Conservation (phyloP, 2,797 vertebrate genomes). For the Dipus sagitta region DNA sequence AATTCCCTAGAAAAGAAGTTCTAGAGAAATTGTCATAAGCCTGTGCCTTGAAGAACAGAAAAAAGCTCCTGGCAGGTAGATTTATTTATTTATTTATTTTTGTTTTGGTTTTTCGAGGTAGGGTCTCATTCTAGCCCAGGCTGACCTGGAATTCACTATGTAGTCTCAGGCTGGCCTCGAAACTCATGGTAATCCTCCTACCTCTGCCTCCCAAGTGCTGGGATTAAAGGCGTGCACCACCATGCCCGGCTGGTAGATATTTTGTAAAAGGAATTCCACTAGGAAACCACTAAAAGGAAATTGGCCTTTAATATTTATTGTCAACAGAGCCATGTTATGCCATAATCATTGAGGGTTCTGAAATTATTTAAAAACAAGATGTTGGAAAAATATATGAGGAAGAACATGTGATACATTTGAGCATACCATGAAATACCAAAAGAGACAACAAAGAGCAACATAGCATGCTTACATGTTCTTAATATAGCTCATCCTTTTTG, state of each 20-base stretch:
- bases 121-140: too few species aligned
- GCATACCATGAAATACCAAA: not conserved
- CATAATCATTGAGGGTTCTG: not conserved
- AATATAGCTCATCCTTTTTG: constrained; percentile 6
- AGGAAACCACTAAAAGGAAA: not conserved
- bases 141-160: too few species aligned
- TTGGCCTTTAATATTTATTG: not conserved
- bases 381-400: not conserved
- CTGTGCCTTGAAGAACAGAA: rapidly evolving
- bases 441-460: not conserved
- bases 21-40: not conserved
- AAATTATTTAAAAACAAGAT: not conserved
- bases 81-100: too few species aligned
- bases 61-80: not conserved
- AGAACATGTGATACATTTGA: not conserved
- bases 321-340: not conserved
- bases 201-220: too few species aligned
- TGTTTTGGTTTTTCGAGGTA: too few species aligned
- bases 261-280: not conserved
- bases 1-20: not conserved
- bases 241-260: not conserved
- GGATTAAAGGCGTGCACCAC: too few species aligned
- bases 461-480: not conserved
- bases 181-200: too few species aligned
- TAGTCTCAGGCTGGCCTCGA: too few species aligned